phyloP scores from a whole-genome alignment of 1,140 invertebrate genomes.

The Sycophaga agraensis region DNA sequence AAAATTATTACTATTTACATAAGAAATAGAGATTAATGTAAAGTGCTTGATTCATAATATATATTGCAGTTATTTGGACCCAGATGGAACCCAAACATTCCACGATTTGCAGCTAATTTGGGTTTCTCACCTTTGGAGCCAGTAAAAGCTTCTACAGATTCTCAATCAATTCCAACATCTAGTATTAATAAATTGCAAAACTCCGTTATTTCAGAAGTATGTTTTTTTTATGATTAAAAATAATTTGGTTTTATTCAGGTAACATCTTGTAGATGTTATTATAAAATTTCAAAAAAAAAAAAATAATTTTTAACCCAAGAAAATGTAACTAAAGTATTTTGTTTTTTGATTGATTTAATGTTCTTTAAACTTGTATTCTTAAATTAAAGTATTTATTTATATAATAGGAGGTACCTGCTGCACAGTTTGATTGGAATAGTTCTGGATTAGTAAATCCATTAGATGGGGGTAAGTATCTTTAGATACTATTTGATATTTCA shows the following conservation, averaged over 20 bases:
- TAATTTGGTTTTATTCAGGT: background rate
- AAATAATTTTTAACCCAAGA: background rate
- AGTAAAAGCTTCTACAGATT: slow-evolving; percentile 60
- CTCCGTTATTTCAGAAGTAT: slow-evolving; percentile 43
- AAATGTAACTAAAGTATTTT: background rate
- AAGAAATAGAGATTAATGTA: no score
- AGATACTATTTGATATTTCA: background rate
- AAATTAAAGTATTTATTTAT: slow-evolving; percentile 14
- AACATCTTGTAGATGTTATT: background rate
- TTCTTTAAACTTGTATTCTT: no score
- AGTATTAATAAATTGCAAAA: slow-evolving; percentile 44
- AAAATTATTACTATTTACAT: no score
- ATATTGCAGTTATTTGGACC: slow-evolving; percentile 71
- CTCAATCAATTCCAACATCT: slow-evolving; percentile 32
- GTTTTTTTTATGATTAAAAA: slow-evolving; percentile 26
- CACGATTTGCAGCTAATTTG: slow-evolving; percentile 77
- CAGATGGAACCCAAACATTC: slow-evolving; percentile 74
- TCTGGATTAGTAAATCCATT: slow-evolving; percentile 67
- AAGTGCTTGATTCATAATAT: background rate
- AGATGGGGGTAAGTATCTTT: slow-evolving; percentile 63
- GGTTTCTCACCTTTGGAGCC: slow-evolving; percentile 74
- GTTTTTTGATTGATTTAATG: no score
- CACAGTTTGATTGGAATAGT: slow-evolving; percentile 68
- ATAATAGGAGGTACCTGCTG: slow-evolving; percentile 62
- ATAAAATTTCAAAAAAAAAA: background rate